phyloP scores from a whole-genome alignment of 2,113 vertebrate species.

The Hystrix cristata region DNA sequence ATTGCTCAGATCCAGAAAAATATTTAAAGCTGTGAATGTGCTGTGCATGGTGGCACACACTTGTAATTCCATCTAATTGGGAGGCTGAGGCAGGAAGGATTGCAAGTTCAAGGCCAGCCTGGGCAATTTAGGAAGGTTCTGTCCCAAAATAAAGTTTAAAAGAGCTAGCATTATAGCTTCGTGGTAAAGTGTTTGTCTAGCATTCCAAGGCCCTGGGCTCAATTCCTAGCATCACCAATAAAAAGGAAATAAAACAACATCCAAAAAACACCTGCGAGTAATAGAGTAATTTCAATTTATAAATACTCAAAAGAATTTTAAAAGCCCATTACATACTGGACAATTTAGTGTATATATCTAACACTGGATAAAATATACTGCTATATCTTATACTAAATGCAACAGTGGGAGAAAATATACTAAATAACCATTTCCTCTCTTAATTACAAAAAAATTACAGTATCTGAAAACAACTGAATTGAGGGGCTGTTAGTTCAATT shows the following conservation, averaged over 20 bases:
- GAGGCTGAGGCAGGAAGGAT: neutral
- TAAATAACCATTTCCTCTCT: slow-evolving; percentile 16
- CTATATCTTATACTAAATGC: slow-evolving; percentile 43
- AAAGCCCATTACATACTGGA: neutral
- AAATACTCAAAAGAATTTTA: neutral
- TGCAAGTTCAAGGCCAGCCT: too few species aligned
- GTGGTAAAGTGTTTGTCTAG: neutral
- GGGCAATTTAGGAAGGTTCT: neutral
- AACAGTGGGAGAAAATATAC: slow-evolving; percentile 39
- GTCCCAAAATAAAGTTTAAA: neutral
- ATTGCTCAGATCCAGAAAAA: slow-evolving; percentile 60
- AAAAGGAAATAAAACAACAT: neutral
- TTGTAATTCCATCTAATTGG: neutral
- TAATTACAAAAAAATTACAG: slow-evolving; percentile 70
- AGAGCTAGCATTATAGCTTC: neutral
- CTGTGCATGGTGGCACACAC: neutral
- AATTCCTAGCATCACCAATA: neutral
- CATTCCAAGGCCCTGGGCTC: neutral
- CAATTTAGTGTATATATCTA: neutral
- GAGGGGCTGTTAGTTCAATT: neutral
- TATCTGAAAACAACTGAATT: neutral
- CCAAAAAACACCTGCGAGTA: neutral
- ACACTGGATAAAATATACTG: slow-evolving; percentile 31
- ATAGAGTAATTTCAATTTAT: neutral
- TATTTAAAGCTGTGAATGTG: slow-evolving; percentile 4